These are phyloP conservation scores for Yponomeuta cagnagella DNA, from an alignment of 2,888 invertebrate genomes.

Conservation along the genomic window DNA sequence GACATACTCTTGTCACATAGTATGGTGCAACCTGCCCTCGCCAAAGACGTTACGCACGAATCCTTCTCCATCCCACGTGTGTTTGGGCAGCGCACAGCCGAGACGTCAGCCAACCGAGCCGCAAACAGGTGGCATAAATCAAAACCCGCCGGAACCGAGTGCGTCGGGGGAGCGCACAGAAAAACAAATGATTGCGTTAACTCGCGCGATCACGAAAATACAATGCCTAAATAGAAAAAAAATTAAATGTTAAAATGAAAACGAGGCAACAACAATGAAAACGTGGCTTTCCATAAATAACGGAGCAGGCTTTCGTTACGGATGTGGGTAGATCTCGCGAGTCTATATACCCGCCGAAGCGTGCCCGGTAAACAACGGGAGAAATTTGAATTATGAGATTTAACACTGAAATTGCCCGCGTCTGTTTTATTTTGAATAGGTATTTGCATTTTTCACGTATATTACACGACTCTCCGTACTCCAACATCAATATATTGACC, in stretches of 20 bases:
- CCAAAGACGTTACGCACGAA: slow-evolving; percentile 33
- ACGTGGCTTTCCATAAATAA: slow-evolving; percentile 70
- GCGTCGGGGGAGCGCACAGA: slow-evolving; percentile 47
- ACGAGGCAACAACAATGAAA: slow-evolving; percentile 67
- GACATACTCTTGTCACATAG: too few relatives aligned
- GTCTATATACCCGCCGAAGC: slow-evolving; percentile 60
- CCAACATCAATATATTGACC: slow-evolving; percentile 65
- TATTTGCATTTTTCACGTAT: slow-evolving; percentile 39
- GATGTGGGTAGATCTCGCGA: slow-evolving; percentile 70
- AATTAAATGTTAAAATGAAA: slow-evolving; percentile 66
- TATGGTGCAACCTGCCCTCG: too few relatives aligned
- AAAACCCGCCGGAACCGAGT: slow-evolving; percentile 45
- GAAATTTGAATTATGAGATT: slow-evolving; percentile 69
- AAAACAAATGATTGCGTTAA: slow-evolving; percentile 59
- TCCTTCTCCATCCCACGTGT: slow-evolving; percentile 25
- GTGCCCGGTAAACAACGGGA: slow-evolving; percentile 56
- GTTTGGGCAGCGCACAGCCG: background rate
- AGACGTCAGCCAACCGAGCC: slow-evolving; percentile 1
- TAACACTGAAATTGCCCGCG: slow-evolving; percentile 56
- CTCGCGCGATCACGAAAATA: slow-evolving; percentile 48
- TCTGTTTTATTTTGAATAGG: slow-evolving; percentile 59
- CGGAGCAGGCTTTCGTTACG: slow-evolving; percentile 66
- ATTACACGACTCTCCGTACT: slow-evolving; percentile 34
- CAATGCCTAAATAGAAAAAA: slow-evolving; percentile 48
- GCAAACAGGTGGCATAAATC: slow-evolving; percentile 39